phyloP scores from a whole-genome alignment of 2,888 invertebrate species.

The Caenorhabditis becei region DNA sequence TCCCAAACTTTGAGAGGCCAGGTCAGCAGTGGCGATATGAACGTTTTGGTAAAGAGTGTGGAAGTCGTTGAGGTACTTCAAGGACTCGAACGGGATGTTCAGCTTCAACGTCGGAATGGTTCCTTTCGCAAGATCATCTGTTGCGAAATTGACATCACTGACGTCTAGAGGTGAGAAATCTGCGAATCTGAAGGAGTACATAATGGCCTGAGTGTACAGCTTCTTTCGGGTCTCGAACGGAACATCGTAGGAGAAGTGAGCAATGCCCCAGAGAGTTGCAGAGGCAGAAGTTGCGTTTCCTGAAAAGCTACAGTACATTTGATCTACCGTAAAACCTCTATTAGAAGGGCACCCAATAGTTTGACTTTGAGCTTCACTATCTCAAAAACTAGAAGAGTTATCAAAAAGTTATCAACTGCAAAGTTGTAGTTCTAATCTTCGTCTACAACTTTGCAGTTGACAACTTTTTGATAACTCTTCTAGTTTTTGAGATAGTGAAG shows the following conservation, averaged over 20 bases:
- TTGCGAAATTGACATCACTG: constrained; percentile 72
- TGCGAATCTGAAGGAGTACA: constrained; percentile 55
- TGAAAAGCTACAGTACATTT: too few species aligned
- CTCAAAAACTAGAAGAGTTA: too few species aligned
- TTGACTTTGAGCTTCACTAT: too few species aligned
- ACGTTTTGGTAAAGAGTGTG: constrained; percentile 61
- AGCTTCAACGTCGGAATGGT: constrained; percentile 67
- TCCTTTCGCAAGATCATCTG: constrained; percentile 67
- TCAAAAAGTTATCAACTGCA: too few species aligned
- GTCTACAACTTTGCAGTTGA: too few species aligned
- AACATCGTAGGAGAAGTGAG: constrained; percentile 68
- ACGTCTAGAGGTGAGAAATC: constrained; percentile 64
- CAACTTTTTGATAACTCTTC: too few species aligned
- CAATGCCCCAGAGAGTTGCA: constrained; percentile 73
- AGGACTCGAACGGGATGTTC: constrained; percentile 50
- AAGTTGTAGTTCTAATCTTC: too few species aligned
- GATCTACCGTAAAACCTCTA: too few species aligned
- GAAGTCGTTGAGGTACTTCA: constrained; percentile 62
- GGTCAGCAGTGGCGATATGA: constrained; percentile 72
- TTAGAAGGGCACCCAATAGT: too few species aligned
- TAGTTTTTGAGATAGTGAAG: too few species aligned
- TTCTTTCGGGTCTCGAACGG: constrained; percentile 54
- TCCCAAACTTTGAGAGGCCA: constrained; percentile 65
- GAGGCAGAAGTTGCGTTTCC: constrained; percentile 59
- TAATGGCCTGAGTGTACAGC: constrained; percentile 60